These are phyloP conservation scores for Epinephelus malabaricus DNA, from an alignment of 2,797 vertebrate species.

Conservation along the genomic window DNA sequence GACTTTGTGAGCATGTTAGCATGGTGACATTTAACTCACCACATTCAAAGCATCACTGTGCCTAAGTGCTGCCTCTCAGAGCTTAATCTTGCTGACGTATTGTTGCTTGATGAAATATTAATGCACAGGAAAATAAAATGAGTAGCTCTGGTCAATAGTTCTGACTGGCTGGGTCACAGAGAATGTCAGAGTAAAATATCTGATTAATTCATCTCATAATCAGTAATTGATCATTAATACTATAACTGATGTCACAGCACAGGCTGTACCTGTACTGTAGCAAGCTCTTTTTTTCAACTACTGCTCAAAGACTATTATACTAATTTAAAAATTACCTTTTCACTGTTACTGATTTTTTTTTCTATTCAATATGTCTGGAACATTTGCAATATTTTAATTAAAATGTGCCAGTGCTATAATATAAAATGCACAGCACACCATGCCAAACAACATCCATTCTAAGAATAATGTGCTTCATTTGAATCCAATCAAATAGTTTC, in stretches of 20 bases:
- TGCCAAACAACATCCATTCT: background rate
- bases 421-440: background rate
- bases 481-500: background rate
- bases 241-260: background rate
- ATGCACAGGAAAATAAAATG: background rate
- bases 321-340: background rate
- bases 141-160: background rate
- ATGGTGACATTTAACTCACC: background rate
- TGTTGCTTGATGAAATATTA: background rate
- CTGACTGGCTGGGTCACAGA: background rate
- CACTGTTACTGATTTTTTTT: background rate
- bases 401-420: background rate
- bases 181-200: background rate
- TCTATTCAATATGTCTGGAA: background rate
- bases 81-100: background rate
- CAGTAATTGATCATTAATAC: background rate
- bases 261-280: too few species aligned
- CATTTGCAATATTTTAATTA: background rate
- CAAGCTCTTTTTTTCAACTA: background rate
- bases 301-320: too few species aligned
- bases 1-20: background rate
- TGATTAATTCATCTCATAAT: background rate
- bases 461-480: background rate
- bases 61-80: background rate
- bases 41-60: background rate